phyloP scores from a whole-genome alignment of 1,140 invertebrate genomes.

The Marisa cornuarietis region DNA sequence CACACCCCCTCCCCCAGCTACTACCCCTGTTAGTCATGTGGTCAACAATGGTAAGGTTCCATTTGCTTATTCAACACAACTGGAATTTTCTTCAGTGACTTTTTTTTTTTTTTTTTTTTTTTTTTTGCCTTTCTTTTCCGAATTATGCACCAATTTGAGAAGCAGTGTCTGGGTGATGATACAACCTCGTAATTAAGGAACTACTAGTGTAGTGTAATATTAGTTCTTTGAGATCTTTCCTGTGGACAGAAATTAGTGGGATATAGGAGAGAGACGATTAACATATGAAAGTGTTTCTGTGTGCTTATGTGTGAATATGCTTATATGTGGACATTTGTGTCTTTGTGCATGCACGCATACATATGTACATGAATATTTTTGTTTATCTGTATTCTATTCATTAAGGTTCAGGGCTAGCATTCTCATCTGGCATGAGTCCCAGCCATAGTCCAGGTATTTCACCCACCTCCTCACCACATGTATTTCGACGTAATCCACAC shows the following conservation, averaged over 20 bases:
- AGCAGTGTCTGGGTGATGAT: too few species aligned
- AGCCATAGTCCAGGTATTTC: conserved; percentile 57
- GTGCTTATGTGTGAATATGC: too few species aligned
- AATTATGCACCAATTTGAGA: too few species aligned
- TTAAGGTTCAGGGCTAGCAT: conserved; percentile 30
- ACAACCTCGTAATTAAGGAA: background rate
- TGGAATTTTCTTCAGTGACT: too few species aligned
- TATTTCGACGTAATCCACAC: conserved; percentile 42
- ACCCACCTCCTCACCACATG: conserved; percentile 52
- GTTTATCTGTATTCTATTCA: background rate
- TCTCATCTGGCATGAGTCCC: conserved; percentile 49
- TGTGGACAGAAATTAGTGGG: too few species aligned
- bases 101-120: too few species aligned
- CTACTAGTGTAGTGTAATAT: background rate
- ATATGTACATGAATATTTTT: background rate
- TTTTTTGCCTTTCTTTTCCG: too few species aligned
- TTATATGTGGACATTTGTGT: background rate
- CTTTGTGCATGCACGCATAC: too few species aligned
- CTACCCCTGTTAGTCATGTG: conserved; percentile 22
- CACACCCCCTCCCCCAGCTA: conserved; percentile 27
- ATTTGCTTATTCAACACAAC: background rate
- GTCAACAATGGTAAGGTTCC: conserved; percentile 27
- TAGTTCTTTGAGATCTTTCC: too few species aligned
- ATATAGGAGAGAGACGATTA: too few species aligned
- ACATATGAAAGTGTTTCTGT: too few species aligned